Percentiles rank a stretch among this genome's conserved stretches.
phyloP scores from a whole-genome alignment of 2,797 vertebrate genomes.

The Gephyroberyx darwinii region DNA sequence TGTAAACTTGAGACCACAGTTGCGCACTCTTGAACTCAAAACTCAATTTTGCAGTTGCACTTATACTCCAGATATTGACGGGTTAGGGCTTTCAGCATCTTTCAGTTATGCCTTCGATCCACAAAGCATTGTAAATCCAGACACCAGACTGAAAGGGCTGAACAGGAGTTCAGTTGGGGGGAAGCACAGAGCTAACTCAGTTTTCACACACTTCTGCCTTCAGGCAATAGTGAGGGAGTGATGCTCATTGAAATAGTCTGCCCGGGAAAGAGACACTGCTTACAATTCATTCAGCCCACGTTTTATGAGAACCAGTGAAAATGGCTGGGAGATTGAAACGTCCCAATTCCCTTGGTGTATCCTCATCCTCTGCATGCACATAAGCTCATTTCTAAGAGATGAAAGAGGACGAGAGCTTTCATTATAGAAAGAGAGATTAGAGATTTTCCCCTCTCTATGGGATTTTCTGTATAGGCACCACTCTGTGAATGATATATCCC shows the following conservation, averaged over 20 bases:
- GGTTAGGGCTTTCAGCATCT: background rate
- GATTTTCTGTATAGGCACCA: conserved; percentile 32
- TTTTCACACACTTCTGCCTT: conserved; percentile 49
- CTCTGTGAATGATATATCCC: conserved; percentile 38
- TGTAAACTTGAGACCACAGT: conserved; percentile 4
- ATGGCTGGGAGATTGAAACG: conserved; percentile 55
- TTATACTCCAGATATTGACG: conserved; percentile 20
- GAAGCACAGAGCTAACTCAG: conserved; percentile 38
- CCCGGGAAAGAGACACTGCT: conserved; percentile 21
- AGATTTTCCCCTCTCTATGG: conserved; percentile 45
- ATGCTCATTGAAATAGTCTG: conserved; percentile 33
- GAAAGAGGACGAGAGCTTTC: conserved; percentile 51
- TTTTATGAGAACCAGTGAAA: conserved; percentile 58
- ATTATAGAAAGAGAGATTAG: conserved; percentile 53
- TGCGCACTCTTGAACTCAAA: conserved; percentile 18
- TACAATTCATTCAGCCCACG: conserved; percentile 63
- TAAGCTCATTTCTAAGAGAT: conserved; percentile 63
- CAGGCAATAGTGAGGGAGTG: conserved; percentile 46
- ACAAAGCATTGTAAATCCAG: conserved; percentile 52
- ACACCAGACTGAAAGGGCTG: conserved; percentile 44
- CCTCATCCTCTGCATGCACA: conserved; percentile 55
- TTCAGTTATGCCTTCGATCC: conserved; percentile 19
- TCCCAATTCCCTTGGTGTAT: conserved; percentile 59
- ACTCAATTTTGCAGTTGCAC: conserved; percentile 8
- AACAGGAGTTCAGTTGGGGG: conserved; percentile 56